Percentiles rank a stretch among this genome's conserved stretches.
phyloP scores from a whole-genome alignment of 1,140 invertebrate species.

The Aphaenogaster floridana region DNA sequence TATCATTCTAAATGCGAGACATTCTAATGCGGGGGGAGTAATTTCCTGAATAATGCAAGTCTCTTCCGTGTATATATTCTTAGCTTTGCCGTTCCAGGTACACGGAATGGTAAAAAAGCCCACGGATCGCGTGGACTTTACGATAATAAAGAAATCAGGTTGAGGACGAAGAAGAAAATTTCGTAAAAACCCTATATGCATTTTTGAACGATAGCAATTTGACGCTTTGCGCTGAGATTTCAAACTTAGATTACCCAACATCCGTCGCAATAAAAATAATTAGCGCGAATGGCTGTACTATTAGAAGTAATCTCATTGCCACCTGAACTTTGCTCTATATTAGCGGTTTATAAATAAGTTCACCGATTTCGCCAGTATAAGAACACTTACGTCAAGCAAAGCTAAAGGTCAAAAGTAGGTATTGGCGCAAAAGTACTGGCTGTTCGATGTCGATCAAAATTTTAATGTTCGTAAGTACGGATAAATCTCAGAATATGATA shows the following conservation, averaged over 20 bases:
- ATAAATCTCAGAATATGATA: conserved; percentile 16
- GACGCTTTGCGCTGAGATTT: conserved; percentile 14
- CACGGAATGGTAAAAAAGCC: conserved; percentile 47
- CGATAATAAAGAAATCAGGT: conserved; percentile 49
- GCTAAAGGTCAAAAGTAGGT: conserved; percentile 60
- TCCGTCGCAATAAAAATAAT: conserved; percentile 20
- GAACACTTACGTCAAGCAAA: conserved; percentile 52
- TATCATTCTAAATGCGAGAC: conserved; percentile 50
- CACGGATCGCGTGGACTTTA: conserved; percentile 31
- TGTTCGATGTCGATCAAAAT: conserved; percentile 32
- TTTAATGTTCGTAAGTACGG: conserved; percentile 22
- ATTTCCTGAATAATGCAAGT: conserved; percentile 63
- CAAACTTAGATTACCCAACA: conserved; percentile 10
- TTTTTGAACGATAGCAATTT: conserved; percentile 26
- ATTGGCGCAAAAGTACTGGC: conserved; percentile 8
- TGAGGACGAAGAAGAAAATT: conserved; percentile 3
- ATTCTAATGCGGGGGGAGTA: conserved; percentile 47
- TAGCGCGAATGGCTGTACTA: neutral
- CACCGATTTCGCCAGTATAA: conserved; percentile 39
- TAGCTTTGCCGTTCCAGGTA: conserved; percentile 52
- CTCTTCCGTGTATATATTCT: conserved; percentile 40
- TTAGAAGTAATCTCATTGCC: conserved; percentile 51
- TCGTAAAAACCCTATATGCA: conserved; percentile 19
- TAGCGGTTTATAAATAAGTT: conserved; percentile 58
- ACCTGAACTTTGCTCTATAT: conserved; percentile 62